phyloP scores from a whole-genome alignment of 2,797 vertebrate species.

The Pangasius macronema region DNA sequence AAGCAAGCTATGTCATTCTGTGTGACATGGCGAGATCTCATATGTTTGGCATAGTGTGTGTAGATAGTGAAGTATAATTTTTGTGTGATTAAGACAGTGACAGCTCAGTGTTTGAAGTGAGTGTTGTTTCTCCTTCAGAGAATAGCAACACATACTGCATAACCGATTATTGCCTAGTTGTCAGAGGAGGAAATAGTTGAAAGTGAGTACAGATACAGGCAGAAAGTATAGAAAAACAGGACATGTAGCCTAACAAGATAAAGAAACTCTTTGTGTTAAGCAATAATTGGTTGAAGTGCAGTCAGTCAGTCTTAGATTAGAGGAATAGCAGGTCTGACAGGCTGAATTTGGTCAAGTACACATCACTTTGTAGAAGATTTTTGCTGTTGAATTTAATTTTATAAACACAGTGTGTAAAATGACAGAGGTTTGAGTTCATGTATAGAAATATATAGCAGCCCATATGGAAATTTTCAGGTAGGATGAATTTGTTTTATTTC shows the following conservation, averaged over 20 bases:
- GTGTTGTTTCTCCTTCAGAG: not conserved
- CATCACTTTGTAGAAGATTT: not conserved
- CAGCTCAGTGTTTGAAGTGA: slow-evolving; percentile 31
- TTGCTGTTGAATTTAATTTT: not conserved
- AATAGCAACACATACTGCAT: slow-evolving; percentile 15
- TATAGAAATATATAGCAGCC: not conserved
- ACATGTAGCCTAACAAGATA: slow-evolving; percentile 22
- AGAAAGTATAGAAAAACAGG: not conserved
- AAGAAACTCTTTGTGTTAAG: slow-evolving; percentile 11
- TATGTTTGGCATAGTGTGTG: slow-evolving; percentile 40
- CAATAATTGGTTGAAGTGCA: slow-evolving; percentile 17
- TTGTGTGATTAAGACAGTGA: slow-evolving; percentile 51
- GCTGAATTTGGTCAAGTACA: not conserved
- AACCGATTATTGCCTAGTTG: slow-evolving; percentile 46
- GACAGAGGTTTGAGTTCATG: no score
- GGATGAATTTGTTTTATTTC: not conserved
- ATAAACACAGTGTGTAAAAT: not conserved
- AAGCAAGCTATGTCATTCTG: slow-evolving; percentile 15
- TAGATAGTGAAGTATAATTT: slow-evolving; percentile 43
- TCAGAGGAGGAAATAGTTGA: slow-evolving; percentile 35
- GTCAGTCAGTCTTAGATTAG: slow-evolving; percentile 29
- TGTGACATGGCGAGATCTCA: slow-evolving; percentile 32
- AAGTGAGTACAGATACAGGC: slow-evolving; percentile 24
- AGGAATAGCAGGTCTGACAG: slow-evolving; percentile 18
- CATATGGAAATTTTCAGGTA: not conserved